Conservation (phyloP, 2,113 vertebrate genomes). For the Heptranchias perlo region DNA sequence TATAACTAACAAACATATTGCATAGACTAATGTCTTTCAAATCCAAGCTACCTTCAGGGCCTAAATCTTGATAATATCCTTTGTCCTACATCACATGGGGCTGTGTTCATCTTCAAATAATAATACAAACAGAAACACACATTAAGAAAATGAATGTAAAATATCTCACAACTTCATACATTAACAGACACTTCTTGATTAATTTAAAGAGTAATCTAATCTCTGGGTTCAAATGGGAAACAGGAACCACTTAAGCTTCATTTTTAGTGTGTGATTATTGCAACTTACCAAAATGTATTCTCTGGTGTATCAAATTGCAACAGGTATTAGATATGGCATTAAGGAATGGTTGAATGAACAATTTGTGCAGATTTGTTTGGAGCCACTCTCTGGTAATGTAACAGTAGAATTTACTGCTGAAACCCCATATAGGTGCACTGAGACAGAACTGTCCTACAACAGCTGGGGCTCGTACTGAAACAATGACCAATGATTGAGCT, state of each 20-base stretch:
- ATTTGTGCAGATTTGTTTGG: background rate
- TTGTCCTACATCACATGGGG: background rate
- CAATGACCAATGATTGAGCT: too few species aligned
- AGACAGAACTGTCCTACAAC: background rate
- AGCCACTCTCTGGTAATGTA: background rate
- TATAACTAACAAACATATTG: too few species aligned
- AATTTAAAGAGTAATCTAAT: background rate
- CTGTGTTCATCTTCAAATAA: background rate
- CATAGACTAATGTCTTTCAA: background rate
- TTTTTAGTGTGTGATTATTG: background rate
- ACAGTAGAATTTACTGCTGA: background rate
- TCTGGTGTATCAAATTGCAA: background rate
- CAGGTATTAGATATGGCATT: constrained; percentile 8
- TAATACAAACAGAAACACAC: background rate
- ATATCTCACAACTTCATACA: background rate
- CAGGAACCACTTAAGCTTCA: background rate
- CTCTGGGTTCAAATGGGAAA: background rate
- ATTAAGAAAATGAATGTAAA: background rate
- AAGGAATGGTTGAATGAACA: background rate
- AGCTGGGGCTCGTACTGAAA: background rate
- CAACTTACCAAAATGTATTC: background rate
- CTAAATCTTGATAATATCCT: background rate
- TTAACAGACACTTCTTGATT: background rate
- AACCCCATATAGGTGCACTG: background rate
- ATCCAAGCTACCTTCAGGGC: background rate